Evolutionary conservation across 2,888 invertebrate genomes (phyloP).

Genomic region (Hypomecis punctinalis): DNA sequence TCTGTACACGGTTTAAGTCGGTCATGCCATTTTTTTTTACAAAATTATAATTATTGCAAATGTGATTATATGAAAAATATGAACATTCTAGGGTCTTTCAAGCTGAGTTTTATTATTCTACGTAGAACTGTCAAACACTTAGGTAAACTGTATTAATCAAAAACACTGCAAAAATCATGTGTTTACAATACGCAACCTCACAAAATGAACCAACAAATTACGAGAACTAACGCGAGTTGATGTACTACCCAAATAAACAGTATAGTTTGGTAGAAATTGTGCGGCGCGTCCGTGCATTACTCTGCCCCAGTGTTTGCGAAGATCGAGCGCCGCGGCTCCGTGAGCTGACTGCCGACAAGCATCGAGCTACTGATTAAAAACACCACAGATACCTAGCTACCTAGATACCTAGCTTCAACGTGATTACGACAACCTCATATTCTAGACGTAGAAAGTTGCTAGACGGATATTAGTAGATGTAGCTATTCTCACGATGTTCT

Average conservation of each 20-base stretch:
- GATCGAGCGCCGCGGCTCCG: slow-evolving; percentile 68
- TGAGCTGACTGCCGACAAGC: slow-evolving; percentile 70
- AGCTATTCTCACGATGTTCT: too few relatives aligned
- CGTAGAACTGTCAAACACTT: too few relatives aligned
- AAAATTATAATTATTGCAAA: too few relatives aligned
- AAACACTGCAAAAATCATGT: too few relatives aligned
- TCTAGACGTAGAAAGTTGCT: background rate
- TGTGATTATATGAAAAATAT: too few relatives aligned
- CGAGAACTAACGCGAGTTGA: slow-evolving; percentile 1
- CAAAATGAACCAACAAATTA: slow-evolving; percentile 7
- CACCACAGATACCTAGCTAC: slow-evolving; percentile 4
- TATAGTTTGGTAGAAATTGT: slow-evolving; percentile 61
- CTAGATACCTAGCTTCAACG: slow-evolving; percentile 4
- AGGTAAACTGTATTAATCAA: too few relatives aligned
- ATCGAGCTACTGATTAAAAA: slow-evolving; percentile 24
- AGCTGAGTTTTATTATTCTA: too few relatives aligned
- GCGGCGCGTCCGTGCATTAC: slow-evolving; percentile 78
- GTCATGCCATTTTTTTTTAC: too few relatives aligned
- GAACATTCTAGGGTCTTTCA: too few relatives aligned
- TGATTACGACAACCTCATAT: background rate
- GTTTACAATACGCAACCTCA: background rate
- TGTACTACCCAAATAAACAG: slow-evolving; percentile 25
- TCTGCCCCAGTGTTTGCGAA: slow-evolving; percentile 79
- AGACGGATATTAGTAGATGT: too few relatives aligned
- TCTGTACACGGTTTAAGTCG: too few relatives aligned